Evolutionary conservation across 2,113 vertebrate genomes (phyloP), one percentile per base, ranked within the genome.

Genomic region (Tretioscincus oriximinensis): DNA sequence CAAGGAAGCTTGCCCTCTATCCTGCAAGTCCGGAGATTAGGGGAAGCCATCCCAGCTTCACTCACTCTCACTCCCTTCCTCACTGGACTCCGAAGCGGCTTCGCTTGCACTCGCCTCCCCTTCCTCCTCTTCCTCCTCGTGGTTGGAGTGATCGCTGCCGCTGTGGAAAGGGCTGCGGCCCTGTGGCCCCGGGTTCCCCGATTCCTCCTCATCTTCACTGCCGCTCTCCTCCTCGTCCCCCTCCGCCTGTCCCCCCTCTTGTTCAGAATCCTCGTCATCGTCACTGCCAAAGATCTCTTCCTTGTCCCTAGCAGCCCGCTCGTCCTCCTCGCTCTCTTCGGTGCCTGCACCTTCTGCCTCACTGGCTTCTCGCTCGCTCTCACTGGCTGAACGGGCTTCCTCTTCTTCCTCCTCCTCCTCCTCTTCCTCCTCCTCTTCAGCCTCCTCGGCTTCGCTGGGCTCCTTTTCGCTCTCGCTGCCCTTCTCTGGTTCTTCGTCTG

Each of bases 221-320:
- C 93, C 93, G 10, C 82, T 88, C 54, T 93, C 94, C 0, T 94
- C 94, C 0, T 97, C 95, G 0, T 89, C 91, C 3, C 91, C 93
- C 0, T 91, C 94, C 1, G 65, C 51, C 65, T 20, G 73, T 11
- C 73, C 65, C 0, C 65, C 73, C 12, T 76, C 73, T 1, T 2
- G 73, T 26, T 81, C 80, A 0, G 80, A 81, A 0, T 91, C 94
- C 0, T 92, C 89, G 10, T 96, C 96, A 0, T 97, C 96, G 3
- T 97, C 97, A 0, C 97, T 98, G 41, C 97, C 97, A 0, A 98
- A 98, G 94, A 98, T 98, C 90, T 98, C 97, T 61, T 97, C 97
- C 83, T 98, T 96, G 70, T 98, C 97, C 1, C 95, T 85, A 9
- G 94, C 95, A 0, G 93, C 95, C 0, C 97, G 95, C 63, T 97